These are phyloP conservation scores for Iguana delicatissima DNA, from an alignment of 2,797 vertebrate species.

Conservation along the genomic window DNA sequence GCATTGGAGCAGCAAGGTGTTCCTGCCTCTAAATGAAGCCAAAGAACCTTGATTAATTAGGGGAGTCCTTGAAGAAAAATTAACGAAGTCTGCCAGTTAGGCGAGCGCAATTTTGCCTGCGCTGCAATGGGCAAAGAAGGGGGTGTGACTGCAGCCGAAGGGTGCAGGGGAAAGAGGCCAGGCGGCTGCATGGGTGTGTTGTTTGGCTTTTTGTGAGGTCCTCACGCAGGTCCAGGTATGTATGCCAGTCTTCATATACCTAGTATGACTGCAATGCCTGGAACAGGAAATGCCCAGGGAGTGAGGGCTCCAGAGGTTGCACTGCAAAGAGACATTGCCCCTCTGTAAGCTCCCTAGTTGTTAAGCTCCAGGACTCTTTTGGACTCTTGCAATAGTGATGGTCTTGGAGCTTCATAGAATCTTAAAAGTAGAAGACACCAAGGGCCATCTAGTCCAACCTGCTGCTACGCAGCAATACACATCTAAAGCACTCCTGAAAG, in stretches of 20 bases:
- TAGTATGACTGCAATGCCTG: background rate
- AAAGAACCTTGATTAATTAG: background rate
- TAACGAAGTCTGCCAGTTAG: background rate
- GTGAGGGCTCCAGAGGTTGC: background rate
- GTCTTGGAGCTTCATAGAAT: no score
- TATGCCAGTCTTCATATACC: background rate
- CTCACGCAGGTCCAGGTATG: no score
- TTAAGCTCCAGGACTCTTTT: no score
- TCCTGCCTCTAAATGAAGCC: background rate
- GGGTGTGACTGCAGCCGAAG: fast-evolving
- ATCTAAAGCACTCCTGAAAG: no score
- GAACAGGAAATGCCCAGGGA: background rate
- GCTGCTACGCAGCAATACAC: no score
- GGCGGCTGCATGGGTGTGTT: background rate
- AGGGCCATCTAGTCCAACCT: no score
- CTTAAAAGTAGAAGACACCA: no score
- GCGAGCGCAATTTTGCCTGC: fast-evolving
- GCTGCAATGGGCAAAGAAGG: background rate
- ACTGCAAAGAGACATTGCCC: background rate
- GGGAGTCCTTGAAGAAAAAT: slow-evolving; percentile 21
- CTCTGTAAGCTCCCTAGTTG: no score
- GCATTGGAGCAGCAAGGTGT: background rate
- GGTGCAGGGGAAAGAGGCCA: fast-evolving
- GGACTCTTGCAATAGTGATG: no score
- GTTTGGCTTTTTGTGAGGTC: background rate